Percentiles rank a stretch among this genome's conserved stretches.
phyloP scores from a whole-genome alignment of 2,888 invertebrate species.

The Physocephala rufipes region DNA sequence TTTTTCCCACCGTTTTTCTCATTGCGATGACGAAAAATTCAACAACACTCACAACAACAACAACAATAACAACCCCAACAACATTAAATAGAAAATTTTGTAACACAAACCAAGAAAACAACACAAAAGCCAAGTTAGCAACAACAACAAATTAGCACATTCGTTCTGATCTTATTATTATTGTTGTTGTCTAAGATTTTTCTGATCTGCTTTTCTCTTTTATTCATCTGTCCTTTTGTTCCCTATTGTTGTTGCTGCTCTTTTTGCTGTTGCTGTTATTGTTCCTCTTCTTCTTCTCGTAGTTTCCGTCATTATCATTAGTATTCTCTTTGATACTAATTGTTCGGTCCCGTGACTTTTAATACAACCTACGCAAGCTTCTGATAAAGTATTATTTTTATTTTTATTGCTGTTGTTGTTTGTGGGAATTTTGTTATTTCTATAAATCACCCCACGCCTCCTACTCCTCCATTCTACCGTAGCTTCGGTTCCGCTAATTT shows the following conservation, averaged over 20 bases:
- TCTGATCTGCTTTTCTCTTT: neutral
- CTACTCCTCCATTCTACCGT: too few relatives aligned
- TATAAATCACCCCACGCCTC: too few relatives aligned
- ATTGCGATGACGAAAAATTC: neutral
- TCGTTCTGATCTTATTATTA: neutral
- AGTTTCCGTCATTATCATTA: neutral
- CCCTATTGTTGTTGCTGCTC: neutral
- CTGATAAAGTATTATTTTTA: neutral
- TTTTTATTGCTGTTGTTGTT: neutral
- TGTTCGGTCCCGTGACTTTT: too few relatives aligned
- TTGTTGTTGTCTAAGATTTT: constrained; percentile 10
- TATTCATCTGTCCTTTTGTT: neutral
- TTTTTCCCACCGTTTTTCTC: too few relatives aligned
- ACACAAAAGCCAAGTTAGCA: neutral
- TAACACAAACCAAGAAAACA: neutral
- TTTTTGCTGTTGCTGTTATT: neutral
- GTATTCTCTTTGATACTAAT: too few relatives aligned
- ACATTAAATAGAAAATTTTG: neutral
- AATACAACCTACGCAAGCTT: too few relatives aligned
- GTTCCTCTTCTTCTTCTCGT: neutral
- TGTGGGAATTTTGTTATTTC: neutral
- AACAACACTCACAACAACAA: neutral
- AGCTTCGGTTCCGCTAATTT: too few relatives aligned
- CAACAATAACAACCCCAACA: neutral
- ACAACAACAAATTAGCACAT: neutral